Conservation (phyloP, 2,797 vertebrate species). For the Manis pentadactyla region DNA sequence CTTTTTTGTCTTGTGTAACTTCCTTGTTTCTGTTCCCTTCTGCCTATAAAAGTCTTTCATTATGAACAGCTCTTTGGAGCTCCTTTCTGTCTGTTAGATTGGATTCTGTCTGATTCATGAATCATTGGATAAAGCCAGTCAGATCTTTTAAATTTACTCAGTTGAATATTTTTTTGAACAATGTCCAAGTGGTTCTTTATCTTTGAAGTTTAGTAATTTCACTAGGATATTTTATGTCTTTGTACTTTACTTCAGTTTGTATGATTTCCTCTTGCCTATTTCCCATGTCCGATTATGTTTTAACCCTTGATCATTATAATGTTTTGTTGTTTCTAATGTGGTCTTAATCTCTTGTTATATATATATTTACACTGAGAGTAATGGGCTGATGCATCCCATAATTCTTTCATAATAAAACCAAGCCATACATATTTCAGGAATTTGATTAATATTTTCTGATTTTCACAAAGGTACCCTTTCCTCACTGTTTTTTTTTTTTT, state of each 20-base stretch:
- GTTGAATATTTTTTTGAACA: neutral
- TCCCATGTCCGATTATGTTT: neutral
- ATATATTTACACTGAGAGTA: neutral
- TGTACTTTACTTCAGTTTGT: slow-evolving; percentile 25
- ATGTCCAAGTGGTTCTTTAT: neutral
- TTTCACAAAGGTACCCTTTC: neutral
- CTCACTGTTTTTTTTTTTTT: no score
- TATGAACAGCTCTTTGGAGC: neutral
- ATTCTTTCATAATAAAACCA: slow-evolving; percentile 33
- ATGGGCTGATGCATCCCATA: neutral
- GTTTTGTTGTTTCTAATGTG: neutral
- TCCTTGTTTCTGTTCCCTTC: neutral
- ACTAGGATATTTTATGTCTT: neutral
- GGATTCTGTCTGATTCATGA: neutral
- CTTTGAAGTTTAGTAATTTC: neutral
- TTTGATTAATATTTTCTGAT: slow-evolving; percentile 16
- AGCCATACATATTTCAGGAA: neutral
- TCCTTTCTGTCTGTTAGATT: neutral
- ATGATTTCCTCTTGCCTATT: neutral
- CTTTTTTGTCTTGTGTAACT: neutral
- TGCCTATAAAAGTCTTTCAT: neutral
- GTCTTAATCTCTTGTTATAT: neutral
- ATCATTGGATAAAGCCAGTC: neutral
- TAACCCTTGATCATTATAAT: neutral
- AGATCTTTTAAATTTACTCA: neutral